phyloP scores from a whole-genome alignment of 2,113 vertebrate genomes.

The Pseudopipra pipra region DNA sequence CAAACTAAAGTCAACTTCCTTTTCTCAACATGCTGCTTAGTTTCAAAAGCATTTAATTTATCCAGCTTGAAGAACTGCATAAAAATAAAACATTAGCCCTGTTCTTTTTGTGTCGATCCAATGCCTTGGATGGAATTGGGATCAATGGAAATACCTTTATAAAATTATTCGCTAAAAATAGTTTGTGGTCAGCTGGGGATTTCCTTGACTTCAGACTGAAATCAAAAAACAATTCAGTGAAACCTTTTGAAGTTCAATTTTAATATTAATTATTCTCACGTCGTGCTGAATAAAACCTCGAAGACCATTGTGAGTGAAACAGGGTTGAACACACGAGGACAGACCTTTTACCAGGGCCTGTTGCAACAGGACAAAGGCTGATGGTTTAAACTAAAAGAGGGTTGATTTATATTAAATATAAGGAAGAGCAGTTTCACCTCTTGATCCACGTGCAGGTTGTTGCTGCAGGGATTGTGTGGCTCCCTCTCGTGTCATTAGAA shows the following conservation, averaged over 20 bases:
- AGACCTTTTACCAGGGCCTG: neutral
- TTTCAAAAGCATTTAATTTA: slow-evolving; percentile 15
- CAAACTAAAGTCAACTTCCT: neutral
- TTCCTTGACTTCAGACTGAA: neutral
- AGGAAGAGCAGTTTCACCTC: neutral
- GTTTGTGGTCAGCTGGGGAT: neutral
- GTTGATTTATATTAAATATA: neutral
- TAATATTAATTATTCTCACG: neutral
- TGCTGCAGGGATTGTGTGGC: neutral
- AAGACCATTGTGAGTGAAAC: neutral
- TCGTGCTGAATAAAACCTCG: neutral
- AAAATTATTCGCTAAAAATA: neutral
- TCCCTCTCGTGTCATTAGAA: neutral
- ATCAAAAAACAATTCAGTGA: neutral
- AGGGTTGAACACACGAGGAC: neutral
- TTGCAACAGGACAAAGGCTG: neutral
- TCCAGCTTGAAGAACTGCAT: neutral
- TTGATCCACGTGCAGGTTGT: rapidly evolving
- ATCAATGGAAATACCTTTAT: neutral
- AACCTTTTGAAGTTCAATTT: neutral
- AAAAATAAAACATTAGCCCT: neutral
- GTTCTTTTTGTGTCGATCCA: neutral
- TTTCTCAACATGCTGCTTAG: neutral
- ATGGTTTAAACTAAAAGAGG: neutral
- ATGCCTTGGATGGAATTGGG: neutral